Evolutionary conservation across 1,140 invertebrate genomes (phyloP), one percentile per base, ranked within the genome.

Genomic region (Pomacea maculata): DNA sequence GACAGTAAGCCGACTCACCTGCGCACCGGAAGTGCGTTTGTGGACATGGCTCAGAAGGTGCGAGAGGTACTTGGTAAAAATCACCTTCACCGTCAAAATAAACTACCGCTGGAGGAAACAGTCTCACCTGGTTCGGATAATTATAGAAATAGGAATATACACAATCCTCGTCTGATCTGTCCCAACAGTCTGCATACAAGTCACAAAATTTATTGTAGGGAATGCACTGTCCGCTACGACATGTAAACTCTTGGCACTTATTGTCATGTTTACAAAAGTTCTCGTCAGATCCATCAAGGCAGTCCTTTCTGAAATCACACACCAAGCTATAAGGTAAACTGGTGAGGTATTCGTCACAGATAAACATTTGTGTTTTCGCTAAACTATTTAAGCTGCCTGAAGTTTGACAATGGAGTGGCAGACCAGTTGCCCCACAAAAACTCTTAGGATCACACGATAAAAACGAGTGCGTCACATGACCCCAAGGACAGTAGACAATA

Each of bases 361-460:
- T 25, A 67, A 65, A 77, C 75, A 77, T 77, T 15, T 7, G 6
- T 14, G 64, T 21, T n/a, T 25, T 25, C 10, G 25, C 25, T 25
- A 25, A 25, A 25, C 25, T 25, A 5, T 45, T 10, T 17, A 6
- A 19, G 2, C 5, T 34, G 15, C 29, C 21, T 15, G 29, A 5
- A 45, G 6, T 19, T 7, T 29, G 19, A 67, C 63, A 67, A 10
- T 6, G 10, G 3, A 29, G 6, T 29, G 17, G 54, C 9, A 15
- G 21, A 5, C 57, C 29, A 61, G 68, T 52, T 77, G 6, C 54
- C 21, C 75, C 64, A n/a, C 75, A 77, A 7, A 52, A 45, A 52
- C 75, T 77, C n/a, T n/a, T 64, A 11, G 75, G 61, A 64, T 77
- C 75, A 77, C 75, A 77, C n/a, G 7, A 52, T n/a, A 77, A 14